Evolutionary conservation across 2,888 invertebrate genomes (phyloP).

Genomic region (Volucella zonaria): DNA sequence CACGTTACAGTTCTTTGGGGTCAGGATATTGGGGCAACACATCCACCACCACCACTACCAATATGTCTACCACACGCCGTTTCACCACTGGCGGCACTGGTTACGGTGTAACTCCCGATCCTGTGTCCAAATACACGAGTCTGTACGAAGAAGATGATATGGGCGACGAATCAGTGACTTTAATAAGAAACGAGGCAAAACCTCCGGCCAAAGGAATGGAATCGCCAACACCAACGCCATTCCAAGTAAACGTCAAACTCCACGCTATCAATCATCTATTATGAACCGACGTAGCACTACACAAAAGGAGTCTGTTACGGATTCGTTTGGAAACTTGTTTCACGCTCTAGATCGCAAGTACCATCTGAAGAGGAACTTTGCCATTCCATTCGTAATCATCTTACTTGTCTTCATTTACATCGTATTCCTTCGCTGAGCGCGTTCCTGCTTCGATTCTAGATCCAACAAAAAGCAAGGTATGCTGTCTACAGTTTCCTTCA

Average conservation of each 20-base stretch:
- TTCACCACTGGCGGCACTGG: constrained; percentile 40
- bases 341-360: constrained; percentile 78
- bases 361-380: constrained; percentile 78
- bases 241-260: constrained; percentile 44
- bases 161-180: constrained; percentile 72
- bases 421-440: constrained; percentile 70
- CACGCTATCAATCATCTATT: constrained; percentile 68
- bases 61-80: constrained; percentile 54
- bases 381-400: constrained; percentile 76
- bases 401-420: constrained; percentile 56
- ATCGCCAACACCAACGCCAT: constrained; percentile 16
- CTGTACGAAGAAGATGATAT: constrained; percentile 74
- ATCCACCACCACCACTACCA: constrained; percentile 2
- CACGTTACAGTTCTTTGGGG: constrained; percentile 73
- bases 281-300: constrained; percentile 75
- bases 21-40: constrained; percentile 61
- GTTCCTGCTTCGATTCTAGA: too few species aligned
- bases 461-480: neutral
- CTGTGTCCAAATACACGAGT: constrained; percentile 51
- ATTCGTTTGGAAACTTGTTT: constrained; percentile 76
- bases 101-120: constrained; percentile 14
- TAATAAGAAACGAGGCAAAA: constrained; percentile 76
- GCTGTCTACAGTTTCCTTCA: neutral
- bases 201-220: constrained; percentile 62
- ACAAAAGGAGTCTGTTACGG: constrained; percentile 66